Conservation (phyloP, 2,113 vertebrate species). For the Motacilla tschutschensis region DNA sequence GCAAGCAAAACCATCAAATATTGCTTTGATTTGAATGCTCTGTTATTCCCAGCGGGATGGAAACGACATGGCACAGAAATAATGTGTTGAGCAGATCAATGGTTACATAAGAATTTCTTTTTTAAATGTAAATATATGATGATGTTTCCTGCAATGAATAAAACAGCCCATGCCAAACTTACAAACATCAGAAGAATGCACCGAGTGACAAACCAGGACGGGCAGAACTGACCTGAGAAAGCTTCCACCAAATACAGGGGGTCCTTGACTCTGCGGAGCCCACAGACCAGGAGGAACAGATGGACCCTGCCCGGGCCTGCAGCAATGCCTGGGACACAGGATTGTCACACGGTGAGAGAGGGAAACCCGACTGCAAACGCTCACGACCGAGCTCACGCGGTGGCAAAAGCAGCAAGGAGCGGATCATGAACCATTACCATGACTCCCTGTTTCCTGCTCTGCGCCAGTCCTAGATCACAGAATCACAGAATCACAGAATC, state of each 20-base stretch:
- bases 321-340: conserved; percentile 66
- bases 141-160: neutral
- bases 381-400: no score
- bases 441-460: no score
- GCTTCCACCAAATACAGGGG: conserved; percentile 82
- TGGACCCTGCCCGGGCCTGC: conserved; percentile 36
- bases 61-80: neutral
- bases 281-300: conserved; percentile 85
- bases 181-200: neutral
- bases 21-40: conserved; percentile 13
- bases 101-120: neutral
- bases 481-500: no score
- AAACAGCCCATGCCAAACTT: neutral
- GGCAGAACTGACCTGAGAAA: conserved; percentile 78
- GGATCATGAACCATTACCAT: no score
- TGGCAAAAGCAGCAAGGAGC: no score
- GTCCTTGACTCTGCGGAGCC: conserved; percentile 88
- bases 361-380: no score
- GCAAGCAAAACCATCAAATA: neutral
- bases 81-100: neutral
- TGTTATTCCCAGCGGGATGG: conserved; percentile 22
- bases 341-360: neutral
- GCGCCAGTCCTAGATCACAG: no score
- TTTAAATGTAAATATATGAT: neutral
- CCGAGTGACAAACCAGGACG: neutral